These are phyloP conservation scores for Prinia subflava DNA, from an alignment of 2,113 vertebrate species.

Conservation along the genomic window DNA sequence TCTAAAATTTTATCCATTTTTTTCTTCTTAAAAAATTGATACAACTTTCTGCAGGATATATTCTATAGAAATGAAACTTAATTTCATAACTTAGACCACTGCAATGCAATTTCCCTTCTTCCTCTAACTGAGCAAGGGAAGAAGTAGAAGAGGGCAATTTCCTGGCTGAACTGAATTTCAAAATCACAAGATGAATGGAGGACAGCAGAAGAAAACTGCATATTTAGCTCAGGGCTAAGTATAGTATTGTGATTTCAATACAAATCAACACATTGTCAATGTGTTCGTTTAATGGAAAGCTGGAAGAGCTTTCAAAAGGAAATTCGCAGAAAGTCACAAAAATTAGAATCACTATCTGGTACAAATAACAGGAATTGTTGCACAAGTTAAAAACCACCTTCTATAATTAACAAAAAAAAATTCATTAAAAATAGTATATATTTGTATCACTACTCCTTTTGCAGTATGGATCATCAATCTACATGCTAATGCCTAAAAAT, in stretches of 20 bases:
- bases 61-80: neutral
- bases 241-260: neutral
- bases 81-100: neutral
- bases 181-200: neutral
- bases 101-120: neutral
- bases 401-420: neutral
- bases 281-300: neutral
- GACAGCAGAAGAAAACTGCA: neutral
- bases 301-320: neutral
- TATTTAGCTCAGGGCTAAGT: neutral
- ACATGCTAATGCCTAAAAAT: neutral
- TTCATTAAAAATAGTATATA: neutral
- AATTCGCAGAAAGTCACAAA: neutral
- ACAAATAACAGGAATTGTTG: neutral
- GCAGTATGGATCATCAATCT: neutral
- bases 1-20: neutral
- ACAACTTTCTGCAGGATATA: neutral
- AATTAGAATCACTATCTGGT: neutral
- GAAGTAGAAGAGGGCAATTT: neutral
- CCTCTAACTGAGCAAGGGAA: neutral
- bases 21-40: neutral
- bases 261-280: neutral
- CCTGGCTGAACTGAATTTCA: constrained; percentile 6
- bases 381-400: neutral
- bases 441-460: neutral